Percentiles rank a stretch among this genome's conserved stretches.
These are phyloP conservation scores for Pemphredon lugubris DNA, from an alignment of 2,888 invertebrate species.

Conservation along the genomic window DNA sequence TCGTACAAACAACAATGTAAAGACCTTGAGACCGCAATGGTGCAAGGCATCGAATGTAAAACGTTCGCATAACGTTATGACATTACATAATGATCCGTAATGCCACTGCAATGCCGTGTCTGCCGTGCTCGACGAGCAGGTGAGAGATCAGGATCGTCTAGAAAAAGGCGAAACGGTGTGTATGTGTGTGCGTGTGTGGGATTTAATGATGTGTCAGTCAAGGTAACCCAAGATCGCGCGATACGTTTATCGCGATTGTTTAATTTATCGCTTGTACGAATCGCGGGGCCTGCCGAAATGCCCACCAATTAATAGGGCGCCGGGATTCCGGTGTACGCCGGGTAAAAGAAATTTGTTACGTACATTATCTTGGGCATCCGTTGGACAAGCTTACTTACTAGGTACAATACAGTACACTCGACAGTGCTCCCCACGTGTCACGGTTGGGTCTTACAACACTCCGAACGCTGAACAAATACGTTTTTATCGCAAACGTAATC, in stretches of 20 bases:
- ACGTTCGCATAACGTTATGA: conserved; percentile 72
- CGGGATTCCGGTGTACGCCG: background rate
- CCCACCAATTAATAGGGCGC: conserved; percentile 17
- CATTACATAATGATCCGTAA: conserved; percentile 73
- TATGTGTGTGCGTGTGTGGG: background rate
- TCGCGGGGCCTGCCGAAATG: conserved; percentile 13
- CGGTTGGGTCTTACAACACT: conserved; percentile 39
- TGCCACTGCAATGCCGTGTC: conserved; percentile 57
- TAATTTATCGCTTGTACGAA: conserved; percentile 32
- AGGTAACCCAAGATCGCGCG: conserved; percentile 37
- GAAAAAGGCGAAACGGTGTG: conserved; percentile 27
- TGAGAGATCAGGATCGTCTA: conserved; percentile 49
- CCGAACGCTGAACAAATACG: conserved; percentile 34
- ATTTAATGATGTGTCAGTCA: conserved; percentile 50
- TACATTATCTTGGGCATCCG: conserved; percentile 23
- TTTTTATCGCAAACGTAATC: conserved; percentile 51
- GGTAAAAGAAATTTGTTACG: conserved; percentile 26
- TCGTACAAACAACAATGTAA: conserved; percentile 74
- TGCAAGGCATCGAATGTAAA: conserved; percentile 75
- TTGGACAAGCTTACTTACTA: background rate
- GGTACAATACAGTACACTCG: conserved; percentile 7
- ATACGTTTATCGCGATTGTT: conserved; percentile 41
- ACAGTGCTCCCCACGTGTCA: conserved; percentile 37
- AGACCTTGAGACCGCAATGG: conserved; percentile 75
- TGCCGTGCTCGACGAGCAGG: conserved; percentile 41